phyloP scores from a whole-genome alignment of 2,113 vertebrate genomes.

The Mirza zaza region DNA sequence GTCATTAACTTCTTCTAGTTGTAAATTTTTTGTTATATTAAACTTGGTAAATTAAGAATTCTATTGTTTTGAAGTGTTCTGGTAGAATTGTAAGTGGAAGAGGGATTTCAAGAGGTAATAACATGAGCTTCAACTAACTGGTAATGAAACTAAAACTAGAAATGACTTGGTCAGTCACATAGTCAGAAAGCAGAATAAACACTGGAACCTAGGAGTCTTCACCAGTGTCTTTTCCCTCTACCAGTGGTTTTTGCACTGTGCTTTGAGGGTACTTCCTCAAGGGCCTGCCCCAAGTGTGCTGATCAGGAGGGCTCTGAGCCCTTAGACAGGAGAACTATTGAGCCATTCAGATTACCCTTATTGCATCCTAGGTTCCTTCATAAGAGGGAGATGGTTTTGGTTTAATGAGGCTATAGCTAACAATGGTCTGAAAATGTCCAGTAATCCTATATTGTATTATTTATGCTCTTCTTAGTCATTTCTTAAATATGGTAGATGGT shows the following conservation, averaged over 20 bases:
- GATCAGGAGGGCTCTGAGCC: background rate
- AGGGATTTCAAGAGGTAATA: background rate
- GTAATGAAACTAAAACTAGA: constrained; percentile 29
- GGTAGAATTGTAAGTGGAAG: background rate
- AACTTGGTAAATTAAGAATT: constrained; percentile 39
- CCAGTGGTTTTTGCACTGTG: background rate
- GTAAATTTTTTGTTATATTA: background rate
- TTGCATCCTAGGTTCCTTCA: background rate
- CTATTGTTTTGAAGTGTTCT: background rate
- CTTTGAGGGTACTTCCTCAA: background rate
- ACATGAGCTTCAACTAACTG: background rate
- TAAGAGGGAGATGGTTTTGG: background rate
- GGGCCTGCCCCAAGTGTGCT: background rate
- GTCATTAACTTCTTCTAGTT: background rate
- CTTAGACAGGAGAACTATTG: background rate
- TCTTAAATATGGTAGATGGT: background rate
- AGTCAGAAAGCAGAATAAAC: constrained; percentile 10
- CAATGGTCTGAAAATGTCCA: background rate
- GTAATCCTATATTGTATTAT: background rate
- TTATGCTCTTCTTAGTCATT: background rate
- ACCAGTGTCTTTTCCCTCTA: background rate
- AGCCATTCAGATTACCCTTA: background rate
- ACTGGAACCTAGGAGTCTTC: background rate
- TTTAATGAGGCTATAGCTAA: background rate
- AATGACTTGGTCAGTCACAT: background rate